A percentile compares a stretch with the other conserved stretches of the same genome.
Conservation (phyloP, 2,888 invertebrate species). For the Girardia tigrina region DNA sequence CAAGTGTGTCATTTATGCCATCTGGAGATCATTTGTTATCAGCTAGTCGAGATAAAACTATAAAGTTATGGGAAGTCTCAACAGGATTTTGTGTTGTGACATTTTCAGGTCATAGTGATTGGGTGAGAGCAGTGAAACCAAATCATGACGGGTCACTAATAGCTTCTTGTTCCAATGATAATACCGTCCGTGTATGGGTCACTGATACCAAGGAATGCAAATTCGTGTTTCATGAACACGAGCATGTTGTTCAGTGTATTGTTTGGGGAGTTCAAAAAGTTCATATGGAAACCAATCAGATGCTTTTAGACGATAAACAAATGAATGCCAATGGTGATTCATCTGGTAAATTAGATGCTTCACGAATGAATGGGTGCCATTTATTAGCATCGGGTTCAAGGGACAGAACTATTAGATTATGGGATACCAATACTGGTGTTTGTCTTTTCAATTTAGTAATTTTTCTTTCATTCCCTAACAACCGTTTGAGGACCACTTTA, state of each 20-base stretch:
- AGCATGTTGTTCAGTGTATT: constrained; percentile 93
- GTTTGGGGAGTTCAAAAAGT: constrained; percentile 63
- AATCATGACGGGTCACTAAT: constrained; percentile 79
- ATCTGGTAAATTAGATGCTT: not conserved
- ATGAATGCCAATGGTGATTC: constrained; percentile 16
- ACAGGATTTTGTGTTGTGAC: constrained; percentile 94
- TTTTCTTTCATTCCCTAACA: too few species aligned
- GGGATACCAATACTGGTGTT: constrained; percentile 84
- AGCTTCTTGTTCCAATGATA: constrained; percentile 96
- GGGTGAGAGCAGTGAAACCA: constrained; percentile 94
- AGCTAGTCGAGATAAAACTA: constrained; percentile 88
- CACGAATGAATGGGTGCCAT: not conserved
- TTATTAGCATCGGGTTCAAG: constrained; percentile 79
- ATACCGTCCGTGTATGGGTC: constrained; percentile 90
- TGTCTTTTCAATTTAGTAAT: constrained; percentile 71
- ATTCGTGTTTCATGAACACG: constrained; percentile 85
- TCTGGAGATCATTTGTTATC: constrained; percentile 86
- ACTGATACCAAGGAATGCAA: constrained; percentile 77
- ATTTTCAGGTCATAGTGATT: constrained; percentile 77
- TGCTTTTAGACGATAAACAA: not conserved
- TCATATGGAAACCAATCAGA: not conserved
- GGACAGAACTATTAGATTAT: constrained; percentile 70
- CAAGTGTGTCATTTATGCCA: constrained; percentile 87
- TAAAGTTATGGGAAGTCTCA: constrained; percentile 97
- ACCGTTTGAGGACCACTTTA: too few species aligned